Conservation (phyloP, 2,113 vertebrate species). For the Benitochromis conjunctus region DNA sequence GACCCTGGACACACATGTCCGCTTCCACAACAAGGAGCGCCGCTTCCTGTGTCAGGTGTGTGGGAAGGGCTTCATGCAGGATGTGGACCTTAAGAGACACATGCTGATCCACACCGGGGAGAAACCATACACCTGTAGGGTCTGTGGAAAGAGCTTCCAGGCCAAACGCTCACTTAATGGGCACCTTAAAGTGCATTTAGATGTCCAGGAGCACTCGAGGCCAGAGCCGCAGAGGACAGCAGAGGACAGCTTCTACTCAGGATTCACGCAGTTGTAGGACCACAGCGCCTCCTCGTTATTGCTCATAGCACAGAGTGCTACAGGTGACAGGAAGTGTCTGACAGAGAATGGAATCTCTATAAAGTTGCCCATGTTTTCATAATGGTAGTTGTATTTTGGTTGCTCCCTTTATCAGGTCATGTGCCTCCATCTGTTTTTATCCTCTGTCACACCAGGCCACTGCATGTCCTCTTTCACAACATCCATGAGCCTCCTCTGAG, state of each 20-base stretch:
- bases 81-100: conserved; percentile 54
- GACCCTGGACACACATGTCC: conserved; percentile 71
- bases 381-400: neutral
- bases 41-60: conserved; percentile 57
- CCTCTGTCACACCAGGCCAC: too few relatives aligned
- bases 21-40: conserved; percentile 71
- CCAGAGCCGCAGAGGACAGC: neutral
- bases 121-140: conserved; percentile 50
- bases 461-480: too few relatives aligned
- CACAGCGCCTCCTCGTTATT: neutral
- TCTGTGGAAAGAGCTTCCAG: conserved; percentile 57
- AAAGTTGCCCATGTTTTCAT: neutral
- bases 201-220: neutral
- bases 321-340: neutral
- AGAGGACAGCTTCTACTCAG: neutral
- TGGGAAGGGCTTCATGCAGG: conserved; percentile 59
- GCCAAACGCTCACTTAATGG: conserved; percentile 45
- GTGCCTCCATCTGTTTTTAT: too few relatives aligned
- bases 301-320: neutral
- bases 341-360: neutral
- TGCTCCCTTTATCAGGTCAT: too few relatives aligned
- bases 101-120: conserved; percentile 57
- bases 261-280: conserved; percentile 17
- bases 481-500: too few relatives aligned
- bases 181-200: conserved; percentile 36